Conservation (phyloP, 2,113 vertebrate species). For the Platycercus adscitus region DNA sequence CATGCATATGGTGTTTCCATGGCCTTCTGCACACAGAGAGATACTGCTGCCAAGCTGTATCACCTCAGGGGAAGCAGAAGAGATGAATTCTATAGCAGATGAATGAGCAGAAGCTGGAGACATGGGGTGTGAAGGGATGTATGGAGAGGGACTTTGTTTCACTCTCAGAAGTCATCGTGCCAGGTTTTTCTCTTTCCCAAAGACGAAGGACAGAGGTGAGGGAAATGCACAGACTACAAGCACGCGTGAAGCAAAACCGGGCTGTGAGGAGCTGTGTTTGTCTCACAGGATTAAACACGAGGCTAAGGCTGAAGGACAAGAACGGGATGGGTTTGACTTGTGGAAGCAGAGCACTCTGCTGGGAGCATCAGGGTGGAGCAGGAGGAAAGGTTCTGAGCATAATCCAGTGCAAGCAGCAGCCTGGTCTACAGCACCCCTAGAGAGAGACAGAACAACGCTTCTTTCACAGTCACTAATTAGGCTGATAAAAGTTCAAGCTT, state of each 20-base stretch:
- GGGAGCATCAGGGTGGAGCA: not conserved
- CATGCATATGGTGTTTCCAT: not conserved
- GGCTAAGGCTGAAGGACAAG: not conserved
- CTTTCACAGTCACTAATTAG: not conserved
- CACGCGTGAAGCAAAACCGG: accelerated
- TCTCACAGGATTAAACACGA: not conserved
- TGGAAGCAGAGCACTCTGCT: not conserved
- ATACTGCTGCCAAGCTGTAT: not conserved
- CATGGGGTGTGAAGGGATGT: accelerated
- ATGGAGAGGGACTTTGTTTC: not conserved
- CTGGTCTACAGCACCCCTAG: not conserved
- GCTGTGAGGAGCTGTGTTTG: not conserved
- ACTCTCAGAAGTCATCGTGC: not conserved
- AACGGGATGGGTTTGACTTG: not conserved
- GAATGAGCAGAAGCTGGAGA: not conserved
- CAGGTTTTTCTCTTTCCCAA: not conserved
- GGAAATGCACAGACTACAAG: not conserved
- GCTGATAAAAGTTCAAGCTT: not conserved
- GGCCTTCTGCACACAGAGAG: not conserved
- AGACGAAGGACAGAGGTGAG: not conserved
- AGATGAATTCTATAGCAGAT: not conserved
- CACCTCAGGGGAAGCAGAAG: not conserved
- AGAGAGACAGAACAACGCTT: not conserved
- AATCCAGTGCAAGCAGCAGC: not conserved
- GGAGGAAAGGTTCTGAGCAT: not conserved